Percentiles rank a stretch among this genome's conserved stretches.
Evolutionary conservation across 2,113 vertebrate species (phyloP).

Genomic region (Condylura cristata): DNA sequence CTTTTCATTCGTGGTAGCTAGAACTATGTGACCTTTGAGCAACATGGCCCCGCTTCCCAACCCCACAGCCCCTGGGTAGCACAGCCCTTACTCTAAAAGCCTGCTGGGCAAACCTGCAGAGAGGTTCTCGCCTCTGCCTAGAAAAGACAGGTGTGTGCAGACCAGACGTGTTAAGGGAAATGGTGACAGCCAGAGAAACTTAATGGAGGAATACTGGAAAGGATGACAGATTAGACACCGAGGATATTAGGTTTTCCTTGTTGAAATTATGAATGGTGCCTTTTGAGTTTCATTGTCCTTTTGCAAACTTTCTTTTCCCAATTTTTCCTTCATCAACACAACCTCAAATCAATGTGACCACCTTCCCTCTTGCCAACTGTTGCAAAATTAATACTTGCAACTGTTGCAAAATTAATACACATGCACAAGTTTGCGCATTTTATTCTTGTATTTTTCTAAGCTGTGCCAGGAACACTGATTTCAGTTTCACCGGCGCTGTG

Average conservation of each 20-base stretch:
- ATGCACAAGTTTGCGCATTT: not conserved
- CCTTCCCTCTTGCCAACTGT: no score
- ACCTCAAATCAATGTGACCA: not conserved
- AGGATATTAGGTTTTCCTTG: not conserved
- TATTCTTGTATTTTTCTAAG: slow-evolving; percentile 32
- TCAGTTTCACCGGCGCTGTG: not conserved
- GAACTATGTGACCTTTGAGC: not conserved
- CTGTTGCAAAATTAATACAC: not conserved
- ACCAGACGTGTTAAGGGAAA: not conserved
- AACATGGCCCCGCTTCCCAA: not conserved
- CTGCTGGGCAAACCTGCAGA: not conserved
- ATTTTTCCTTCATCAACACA: slow-evolving; percentile 20
- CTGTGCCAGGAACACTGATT: slow-evolving; percentile 47
- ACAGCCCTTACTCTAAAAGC: not conserved
- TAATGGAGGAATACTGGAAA: not conserved
- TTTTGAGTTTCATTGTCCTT: not conserved
- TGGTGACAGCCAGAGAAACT: not conserved
- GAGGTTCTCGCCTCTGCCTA: not conserved
- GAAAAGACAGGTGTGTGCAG: not conserved
- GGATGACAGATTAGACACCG: not conserved
- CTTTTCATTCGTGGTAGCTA: not conserved
- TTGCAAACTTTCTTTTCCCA: not conserved
- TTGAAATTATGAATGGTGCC: not conserved
- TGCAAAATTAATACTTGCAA: not conserved
- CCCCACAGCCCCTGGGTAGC: not conserved